phyloP scores from a whole-genome alignment of 2,113 vertebrate genomes.

The Struthio camelus region DNA sequence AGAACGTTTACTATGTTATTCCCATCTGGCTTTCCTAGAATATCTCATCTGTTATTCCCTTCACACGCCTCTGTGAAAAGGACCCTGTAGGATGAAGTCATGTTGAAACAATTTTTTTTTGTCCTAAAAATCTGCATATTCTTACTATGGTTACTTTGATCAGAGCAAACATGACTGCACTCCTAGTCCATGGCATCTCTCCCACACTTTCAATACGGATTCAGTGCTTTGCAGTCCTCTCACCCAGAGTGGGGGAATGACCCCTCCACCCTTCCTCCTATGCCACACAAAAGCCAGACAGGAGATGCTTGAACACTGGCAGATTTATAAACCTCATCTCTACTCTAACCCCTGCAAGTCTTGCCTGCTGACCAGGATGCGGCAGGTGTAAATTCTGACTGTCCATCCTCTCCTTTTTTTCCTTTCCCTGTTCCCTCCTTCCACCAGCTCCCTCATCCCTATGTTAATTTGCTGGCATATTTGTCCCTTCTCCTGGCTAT shows the following conservation, averaged over 20 bases:
- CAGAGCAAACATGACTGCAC: background rate
- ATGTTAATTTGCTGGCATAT: background rate
- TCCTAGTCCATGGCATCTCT: background rate
- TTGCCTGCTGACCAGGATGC: conserved; percentile 27
- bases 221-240: background rate
- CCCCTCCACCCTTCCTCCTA: conserved; percentile 44
- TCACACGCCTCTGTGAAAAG: conserved; percentile 60
- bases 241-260: conserved; percentile 19
- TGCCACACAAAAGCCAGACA: conserved; percentile 54
- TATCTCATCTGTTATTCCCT: conserved; percentile 69
- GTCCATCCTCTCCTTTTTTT: background rate
- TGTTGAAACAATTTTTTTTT: conserved; percentile 36
- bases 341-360: background rate
- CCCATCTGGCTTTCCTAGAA: conserved; percentile 70
- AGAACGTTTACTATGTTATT: conserved; percentile 66
- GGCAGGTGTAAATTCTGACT: background rate
- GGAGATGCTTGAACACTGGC: conserved; percentile 40
- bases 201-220: conserved; percentile 44
- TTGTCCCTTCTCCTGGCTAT: background rate
- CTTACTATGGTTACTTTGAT: conserved; percentile 62
- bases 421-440: background rate
- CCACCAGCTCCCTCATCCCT: background rate
- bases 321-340: conserved; percentile 37
- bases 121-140: conserved; percentile 62
- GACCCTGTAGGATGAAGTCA: conserved; percentile 61